A percentile compares a stretch with the other conserved stretches of the same genome.
Evolutionary conservation across 1,140 invertebrate species (phyloP).

Genomic region (Thalassaphorura encarpata): DNA sequence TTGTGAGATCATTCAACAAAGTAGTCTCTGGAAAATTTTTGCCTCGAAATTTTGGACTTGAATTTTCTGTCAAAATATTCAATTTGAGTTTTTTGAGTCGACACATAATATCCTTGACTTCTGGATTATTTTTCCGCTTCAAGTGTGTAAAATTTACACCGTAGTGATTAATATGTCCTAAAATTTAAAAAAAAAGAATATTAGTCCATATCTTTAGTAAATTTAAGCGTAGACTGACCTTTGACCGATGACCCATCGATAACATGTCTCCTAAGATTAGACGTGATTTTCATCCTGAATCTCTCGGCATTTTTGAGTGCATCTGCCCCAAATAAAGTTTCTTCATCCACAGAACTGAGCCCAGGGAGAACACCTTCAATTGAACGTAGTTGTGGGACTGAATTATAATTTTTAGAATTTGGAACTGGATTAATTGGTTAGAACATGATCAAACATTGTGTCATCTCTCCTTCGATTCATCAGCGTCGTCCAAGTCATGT

Average conservation of each 20-base stretch:
- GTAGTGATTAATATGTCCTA: slow-evolving; percentile 31
- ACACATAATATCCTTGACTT: slow-evolving; percentile 22
- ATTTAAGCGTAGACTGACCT: slow-evolving; percentile 11
- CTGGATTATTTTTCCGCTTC: slow-evolving; percentile 18
- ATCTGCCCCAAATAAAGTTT: slow-evolving; percentile 13
- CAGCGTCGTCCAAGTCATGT: slow-evolving; percentile 26
- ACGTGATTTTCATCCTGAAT: slow-evolving; percentile 27
- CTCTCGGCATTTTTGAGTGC: slow-evolving; percentile 13
- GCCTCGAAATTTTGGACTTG: slow-evolving; percentile 13
- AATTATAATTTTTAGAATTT: too few relatives aligned
- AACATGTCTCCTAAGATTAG: slow-evolving; percentile 25
- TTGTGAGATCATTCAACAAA: slow-evolving; percentile 12
- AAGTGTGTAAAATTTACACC: slow-evolving; percentile 27
- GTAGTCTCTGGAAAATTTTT: slow-evolving; percentile 23
- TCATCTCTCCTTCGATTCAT: slow-evolving; percentile 11
- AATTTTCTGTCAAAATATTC: slow-evolving; percentile 16
- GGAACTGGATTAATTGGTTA: too few relatives aligned
- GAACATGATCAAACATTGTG: too few relatives aligned
- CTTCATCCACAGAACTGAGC: slow-evolving; percentile 23
- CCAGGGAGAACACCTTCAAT: too few relatives aligned
- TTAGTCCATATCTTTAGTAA: neutral
- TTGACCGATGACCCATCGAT: slow-evolving; percentile 25
- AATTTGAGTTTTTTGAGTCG: slow-evolving; percentile 19
- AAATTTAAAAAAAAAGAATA: neutral
- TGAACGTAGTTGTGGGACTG: too few relatives aligned